A percentile compares a stretch with the other conserved stretches of the same genome.
phyloP scores from a whole-genome alignment of 2,888 invertebrate genomes.

The Tricholauxania praeusta region DNA sequence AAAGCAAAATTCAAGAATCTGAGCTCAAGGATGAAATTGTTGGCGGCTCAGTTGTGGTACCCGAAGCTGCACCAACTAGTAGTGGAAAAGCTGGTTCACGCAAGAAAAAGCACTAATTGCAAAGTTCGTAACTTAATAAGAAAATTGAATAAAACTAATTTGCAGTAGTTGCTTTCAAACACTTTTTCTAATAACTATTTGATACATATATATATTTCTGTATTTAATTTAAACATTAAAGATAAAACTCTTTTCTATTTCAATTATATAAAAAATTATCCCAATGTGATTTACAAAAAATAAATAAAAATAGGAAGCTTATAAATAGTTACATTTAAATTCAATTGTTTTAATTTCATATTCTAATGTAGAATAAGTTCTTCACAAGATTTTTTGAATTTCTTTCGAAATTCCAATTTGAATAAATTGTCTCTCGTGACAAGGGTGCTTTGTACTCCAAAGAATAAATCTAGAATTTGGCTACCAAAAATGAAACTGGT shows the following conservation, averaged over 20 bases:
- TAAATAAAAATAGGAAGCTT: constrained; percentile 25
- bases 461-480: constrained; percentile 6
- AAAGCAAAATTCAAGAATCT: constrained; percentile 68
- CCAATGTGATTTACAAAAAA: constrained; percentile 24
- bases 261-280: not conserved
- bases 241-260: not conserved
- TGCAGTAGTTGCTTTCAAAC: not conserved
- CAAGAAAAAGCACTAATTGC: constrained; percentile 57
- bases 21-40: constrained; percentile 64
- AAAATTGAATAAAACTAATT: not conserved
- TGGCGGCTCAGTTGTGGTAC: constrained; percentile 62
- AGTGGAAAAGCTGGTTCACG: constrained; percentile 56
- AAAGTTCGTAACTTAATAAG: not conserved
- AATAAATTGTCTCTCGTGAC: too few species aligned
- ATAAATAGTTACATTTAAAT: constrained; percentile 2
- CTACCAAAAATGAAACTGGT: constrained; percentile 21
- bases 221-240: not conserved
- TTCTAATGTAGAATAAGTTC: too few species aligned
- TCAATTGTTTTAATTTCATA: too few species aligned
- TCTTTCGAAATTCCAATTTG: too few species aligned
- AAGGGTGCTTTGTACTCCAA: too few species aligned
- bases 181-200: constrained; percentile 2
- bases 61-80: constrained; percentile 53
- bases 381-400: too few species aligned
- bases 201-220: not conserved